phyloP scores from a whole-genome alignment of 2,888 invertebrate species.

The Trissonchulus latispiculum region DNA sequence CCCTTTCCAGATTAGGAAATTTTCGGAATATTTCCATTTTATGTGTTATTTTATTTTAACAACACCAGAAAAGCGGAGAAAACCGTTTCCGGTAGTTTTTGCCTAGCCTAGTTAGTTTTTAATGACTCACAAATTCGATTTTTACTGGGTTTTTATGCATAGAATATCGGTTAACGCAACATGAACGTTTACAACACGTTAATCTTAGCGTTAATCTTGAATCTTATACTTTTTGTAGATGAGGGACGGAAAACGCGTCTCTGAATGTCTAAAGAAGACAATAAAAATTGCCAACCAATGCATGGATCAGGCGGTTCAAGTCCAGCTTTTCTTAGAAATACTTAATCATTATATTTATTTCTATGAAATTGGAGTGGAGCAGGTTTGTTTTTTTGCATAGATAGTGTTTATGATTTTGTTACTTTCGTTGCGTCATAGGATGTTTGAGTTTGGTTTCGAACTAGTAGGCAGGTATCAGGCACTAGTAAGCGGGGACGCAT shows the following conservation, averaged over 20 bases:
- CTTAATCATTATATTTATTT: conserved; percentile 86
- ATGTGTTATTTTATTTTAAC: too few relatives aligned
- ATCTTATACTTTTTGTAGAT: too few relatives aligned
- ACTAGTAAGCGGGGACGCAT: background rate
- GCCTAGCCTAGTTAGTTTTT: too few relatives aligned
- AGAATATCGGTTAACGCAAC: too few relatives aligned
- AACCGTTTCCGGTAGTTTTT: too few relatives aligned
- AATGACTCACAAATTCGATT: too few relatives aligned
- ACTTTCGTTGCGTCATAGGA: background rate
- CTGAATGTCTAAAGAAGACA: conserved; percentile 90
- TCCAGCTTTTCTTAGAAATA: conserved; percentile 86
- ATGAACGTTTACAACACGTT: too few relatives aligned
- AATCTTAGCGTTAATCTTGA: too few relatives aligned
- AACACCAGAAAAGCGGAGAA: too few relatives aligned
- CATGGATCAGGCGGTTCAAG: conserved; percentile 91
- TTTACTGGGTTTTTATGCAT: too few relatives aligned
- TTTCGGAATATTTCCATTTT: too few relatives aligned
- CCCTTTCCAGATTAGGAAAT: too few relatives aligned
- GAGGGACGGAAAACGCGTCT: conserved; percentile 76
- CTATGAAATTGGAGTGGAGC: conserved; percentile 71
- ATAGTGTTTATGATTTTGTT: background rate
- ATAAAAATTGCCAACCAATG: conserved; percentile 90
- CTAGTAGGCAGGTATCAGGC: background rate
- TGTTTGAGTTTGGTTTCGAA: background rate
- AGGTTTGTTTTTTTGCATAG: conserved; percentile 46